Base-by-base conservation (phyloP, 2,888 invertebrate genomes). In the Heteropelma amictum region DNA sequence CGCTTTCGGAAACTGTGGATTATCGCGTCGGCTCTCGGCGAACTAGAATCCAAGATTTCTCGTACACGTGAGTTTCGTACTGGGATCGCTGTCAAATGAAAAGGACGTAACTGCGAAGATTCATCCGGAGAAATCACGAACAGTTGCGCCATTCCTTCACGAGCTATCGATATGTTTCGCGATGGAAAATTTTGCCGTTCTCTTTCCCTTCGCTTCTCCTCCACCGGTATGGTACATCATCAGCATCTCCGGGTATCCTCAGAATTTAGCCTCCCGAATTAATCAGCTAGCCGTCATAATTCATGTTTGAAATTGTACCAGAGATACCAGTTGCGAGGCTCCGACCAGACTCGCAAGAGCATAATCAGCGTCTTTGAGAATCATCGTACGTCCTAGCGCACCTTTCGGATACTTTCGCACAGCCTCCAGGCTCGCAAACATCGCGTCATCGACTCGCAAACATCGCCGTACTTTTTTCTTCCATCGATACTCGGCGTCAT, bases 1-100 rank as follows among this genome's bases (percentile, higher is more conserved):
- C n/a, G n/a, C 74, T 77, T 78, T 76, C 76, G 77, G 79, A 81
- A 81, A 77, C 76, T 63, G 71, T 72, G 77, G 79, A 79, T 81
- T 81, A 81, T 78, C 80, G 71, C 69, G 78, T 75, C 76, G 73
- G 42, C 69, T 73, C 71, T 19, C 30, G n/a, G 69, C 58, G 64
- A 68, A 70, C 72, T 68, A 69, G 49, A 70, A 70, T 76, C 74
- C 61, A 69, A 69, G 71, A 65, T 75, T 47, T 73, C 67, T 60
- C 51, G 49, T 38, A 49, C 60, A 38, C 33, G 28, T 51, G 42
- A 54, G 6, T 35, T 35, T 21, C 3, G 7, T 17, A n/a, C n/a
- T 30, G 33, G 12, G 17, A 33, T 12, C 6, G 14, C 6, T n/a
- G n/a, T n/a, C n/a, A n/a, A n/a, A n/a, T n/a, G n/a, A n/a, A 30